A percentile compares a stretch with the other conserved stretches of the same genome.
phyloP scores from a whole-genome alignment of 2,888 invertebrate species.

The Macrosiphum euphorbiae region DNA sequence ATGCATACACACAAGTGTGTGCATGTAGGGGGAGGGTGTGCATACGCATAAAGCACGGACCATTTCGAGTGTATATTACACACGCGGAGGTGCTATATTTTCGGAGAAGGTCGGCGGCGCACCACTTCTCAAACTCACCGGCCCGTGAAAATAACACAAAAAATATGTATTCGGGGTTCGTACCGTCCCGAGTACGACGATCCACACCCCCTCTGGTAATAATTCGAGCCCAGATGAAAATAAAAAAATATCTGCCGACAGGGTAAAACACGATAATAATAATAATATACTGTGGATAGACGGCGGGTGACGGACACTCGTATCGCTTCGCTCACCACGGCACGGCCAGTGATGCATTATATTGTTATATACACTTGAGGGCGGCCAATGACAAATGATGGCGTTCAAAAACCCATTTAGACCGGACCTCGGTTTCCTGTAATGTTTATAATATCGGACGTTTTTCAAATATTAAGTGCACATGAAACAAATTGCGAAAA shows the following conservation, averaged over 20 bases:
- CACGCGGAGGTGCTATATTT: background rate
- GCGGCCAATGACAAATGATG: background rate
- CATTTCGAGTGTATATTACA: background rate
- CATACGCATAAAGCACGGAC: background rate
- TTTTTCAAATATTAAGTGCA: conserved; percentile 13
- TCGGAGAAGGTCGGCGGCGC: background rate
- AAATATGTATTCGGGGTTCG: background rate
- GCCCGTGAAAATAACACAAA: conserved; percentile 47
- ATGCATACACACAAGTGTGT: background rate
- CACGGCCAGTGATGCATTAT: background rate
- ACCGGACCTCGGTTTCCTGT: background rate
- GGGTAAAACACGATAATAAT: background rate
- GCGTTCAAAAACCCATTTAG: conserved; percentile 6
- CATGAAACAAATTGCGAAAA: background rate
- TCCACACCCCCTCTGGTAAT: background rate
- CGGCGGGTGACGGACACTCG: background rate
- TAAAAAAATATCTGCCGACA: background rate
- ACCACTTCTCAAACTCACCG: background rate
- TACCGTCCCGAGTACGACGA: background rate
- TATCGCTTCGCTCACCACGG: background rate
- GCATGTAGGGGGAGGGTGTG: background rate
- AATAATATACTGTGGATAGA: background rate
- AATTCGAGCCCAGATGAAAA: background rate
- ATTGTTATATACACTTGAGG: background rate
- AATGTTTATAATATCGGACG: conserved; percentile 5